phyloP scores from a whole-genome alignment of 2,797 vertebrate species.

The Pangasius larnaudii region DNA sequence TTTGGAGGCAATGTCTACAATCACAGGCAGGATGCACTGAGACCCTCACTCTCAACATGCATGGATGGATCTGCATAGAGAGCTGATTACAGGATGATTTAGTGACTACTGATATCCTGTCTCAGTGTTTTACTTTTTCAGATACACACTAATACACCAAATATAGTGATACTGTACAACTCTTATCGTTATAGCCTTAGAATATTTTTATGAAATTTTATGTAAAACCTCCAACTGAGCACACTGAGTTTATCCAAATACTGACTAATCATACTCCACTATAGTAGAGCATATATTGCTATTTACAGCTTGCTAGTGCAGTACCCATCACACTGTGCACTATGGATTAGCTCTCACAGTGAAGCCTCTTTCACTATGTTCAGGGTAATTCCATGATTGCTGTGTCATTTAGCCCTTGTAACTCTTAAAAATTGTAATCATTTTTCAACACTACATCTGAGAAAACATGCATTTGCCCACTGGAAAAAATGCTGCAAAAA shows the following conservation, averaged over 20 bases:
- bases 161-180: conserved; percentile 11
- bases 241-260: conserved; percentile 16
- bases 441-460: neutral
- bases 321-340: conserved; percentile 25
- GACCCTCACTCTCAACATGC: conserved; percentile 66
- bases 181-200: neutral
- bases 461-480: neutral
- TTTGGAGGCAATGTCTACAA: conserved; percentile 46
- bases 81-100: conserved; percentile 77
- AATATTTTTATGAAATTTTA: conserved; percentile 17
- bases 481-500: neutral
- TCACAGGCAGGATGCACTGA: conserved; percentile 64
- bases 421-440: neutral
- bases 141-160: neutral
- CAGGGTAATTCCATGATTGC: neutral
- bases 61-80: conserved; percentile 65
- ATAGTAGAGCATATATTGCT: conserved; percentile 38
- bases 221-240: conserved; percentile 34
- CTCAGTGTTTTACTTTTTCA: conserved; percentile 14
- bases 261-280: conserved; percentile 13
- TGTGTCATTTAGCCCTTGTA: neutral
- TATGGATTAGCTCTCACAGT: conserved; percentile 39
- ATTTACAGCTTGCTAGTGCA: conserved; percentile 47
- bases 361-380: conserved; percentile 43
- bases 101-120: conserved; percentile 66